Evolutionary conservation across 2,888 invertebrate genomes (phyloP).

Genomic region (Melitaea athalia): DNA sequence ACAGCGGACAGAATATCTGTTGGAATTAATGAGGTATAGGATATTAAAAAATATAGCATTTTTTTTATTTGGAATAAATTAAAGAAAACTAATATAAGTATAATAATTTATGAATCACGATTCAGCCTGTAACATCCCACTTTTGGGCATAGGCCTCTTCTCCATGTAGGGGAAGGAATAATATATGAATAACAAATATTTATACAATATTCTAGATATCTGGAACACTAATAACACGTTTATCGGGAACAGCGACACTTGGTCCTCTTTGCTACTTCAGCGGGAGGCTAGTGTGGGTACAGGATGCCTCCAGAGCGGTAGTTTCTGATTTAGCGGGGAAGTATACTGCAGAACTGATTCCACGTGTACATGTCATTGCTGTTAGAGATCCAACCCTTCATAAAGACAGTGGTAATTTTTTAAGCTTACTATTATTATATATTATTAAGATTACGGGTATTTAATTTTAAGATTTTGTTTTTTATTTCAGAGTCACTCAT

Average conservation of each 20-base stretch:
- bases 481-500: constrained; percentile 70
- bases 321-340: constrained; percentile 89
- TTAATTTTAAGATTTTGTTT: neutral
- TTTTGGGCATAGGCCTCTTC: too few species aligned
- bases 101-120: too few species aligned
- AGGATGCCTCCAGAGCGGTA: constrained; percentile 87
- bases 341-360: constrained; percentile 87
- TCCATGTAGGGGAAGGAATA: too few species aligned
- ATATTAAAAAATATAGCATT: neutral
- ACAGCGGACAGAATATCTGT: constrained; percentile 82
- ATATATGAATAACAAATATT: neutral
- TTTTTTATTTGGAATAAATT: neutral
- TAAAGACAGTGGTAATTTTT: constrained; percentile 78
- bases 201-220: constrained; percentile 54
- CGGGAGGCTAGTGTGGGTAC: constrained; percentile 91
- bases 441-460: neutral
- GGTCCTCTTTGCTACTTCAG: constrained; percentile 91
- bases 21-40: constrained; percentile 64
- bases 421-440: neutral
- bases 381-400: constrained; percentile 87
- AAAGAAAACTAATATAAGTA: neutral
- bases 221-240: constrained; percentile 64
- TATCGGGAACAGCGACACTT: constrained; percentile 78
- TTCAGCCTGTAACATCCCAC: too few species aligned
- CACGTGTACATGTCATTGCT: constrained; percentile 86